Evolutionary conservation across 2,888 invertebrate species (phyloP).

Genomic region (Arge pagana): DNA sequence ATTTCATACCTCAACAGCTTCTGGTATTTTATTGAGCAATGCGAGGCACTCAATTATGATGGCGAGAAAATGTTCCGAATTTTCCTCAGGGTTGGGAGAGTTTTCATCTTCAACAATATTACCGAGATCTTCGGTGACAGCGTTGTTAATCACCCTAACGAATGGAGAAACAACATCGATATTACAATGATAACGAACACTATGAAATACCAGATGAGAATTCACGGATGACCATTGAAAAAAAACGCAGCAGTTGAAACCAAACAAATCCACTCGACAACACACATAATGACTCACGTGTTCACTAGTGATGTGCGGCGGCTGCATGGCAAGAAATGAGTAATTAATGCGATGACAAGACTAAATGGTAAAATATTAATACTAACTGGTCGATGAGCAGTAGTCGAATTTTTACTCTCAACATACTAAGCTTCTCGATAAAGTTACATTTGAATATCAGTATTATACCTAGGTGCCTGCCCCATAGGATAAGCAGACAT

Average conservation of each 20-base stretch:
- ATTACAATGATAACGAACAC: no score
- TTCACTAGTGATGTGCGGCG: constrained; percentile 17
- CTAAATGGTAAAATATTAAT: neutral
- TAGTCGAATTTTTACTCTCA: no score
- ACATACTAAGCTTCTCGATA: no score
- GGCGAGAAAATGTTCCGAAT: constrained; percentile 74
- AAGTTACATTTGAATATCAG: constrained; percentile 50
- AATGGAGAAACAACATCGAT: no score
- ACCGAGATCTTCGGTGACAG: constrained; percentile 41
- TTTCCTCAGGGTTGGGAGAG: constrained; percentile 64
- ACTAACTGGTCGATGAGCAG: no score
- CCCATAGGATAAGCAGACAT: constrained; percentile 39
- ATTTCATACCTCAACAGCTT: constrained; percentile 75
- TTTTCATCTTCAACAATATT: constrained; percentile 66
- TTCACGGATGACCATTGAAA: no score
- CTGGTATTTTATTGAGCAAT: constrained; percentile 80
- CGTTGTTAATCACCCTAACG: constrained; percentile 44
- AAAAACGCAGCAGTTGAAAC: no score
- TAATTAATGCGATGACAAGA: neutral
- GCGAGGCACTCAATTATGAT: constrained; percentile 85
- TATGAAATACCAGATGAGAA: neutral
- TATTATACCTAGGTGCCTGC: constrained; percentile 35
- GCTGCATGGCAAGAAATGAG: constrained; percentile 9
- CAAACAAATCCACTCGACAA: no score
- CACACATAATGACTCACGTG: constrained; percentile 18